Conservation (phyloP, 2,888 invertebrate genomes). For the Rapana venosa region DNA sequence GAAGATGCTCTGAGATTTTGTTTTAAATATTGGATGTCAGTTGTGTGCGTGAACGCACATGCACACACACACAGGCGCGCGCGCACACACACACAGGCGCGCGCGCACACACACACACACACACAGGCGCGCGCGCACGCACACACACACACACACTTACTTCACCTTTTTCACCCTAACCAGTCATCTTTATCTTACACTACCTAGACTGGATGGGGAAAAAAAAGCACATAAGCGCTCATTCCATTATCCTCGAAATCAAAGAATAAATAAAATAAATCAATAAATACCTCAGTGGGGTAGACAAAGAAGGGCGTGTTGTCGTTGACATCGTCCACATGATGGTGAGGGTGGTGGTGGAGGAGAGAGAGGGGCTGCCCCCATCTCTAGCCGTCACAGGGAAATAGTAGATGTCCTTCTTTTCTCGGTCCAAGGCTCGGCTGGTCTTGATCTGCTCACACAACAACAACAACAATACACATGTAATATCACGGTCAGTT, state of each 20-base stretch:
- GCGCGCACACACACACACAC: not conserved
- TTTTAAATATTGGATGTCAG: too few species aligned
- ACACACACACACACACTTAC: slow-evolving; percentile 13
- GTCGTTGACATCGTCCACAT: slow-evolving; percentile 49
- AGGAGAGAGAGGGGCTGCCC: slow-evolving; percentile 46
- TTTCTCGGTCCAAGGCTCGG: slow-evolving; percentile 46
- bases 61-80: not conserved
- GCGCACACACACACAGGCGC: not conserved
- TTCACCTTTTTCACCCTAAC: too few species aligned
- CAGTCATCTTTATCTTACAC: too few species aligned
- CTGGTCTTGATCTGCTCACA: slow-evolving; percentile 43
- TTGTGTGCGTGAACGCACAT: too few species aligned
- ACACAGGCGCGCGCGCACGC: not conserved
- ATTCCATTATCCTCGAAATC: not conserved
- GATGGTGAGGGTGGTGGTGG: slow-evolving; percentile 48
- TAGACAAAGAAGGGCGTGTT: slow-evolving; percentile 49
- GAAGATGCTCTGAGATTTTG: too few species aligned
- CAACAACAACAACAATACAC: not conserved
- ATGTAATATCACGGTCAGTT: not conserved
- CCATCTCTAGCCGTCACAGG: slow-evolving; percentile 46
- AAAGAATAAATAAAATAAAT: not conserved
- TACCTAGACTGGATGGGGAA: too few species aligned
- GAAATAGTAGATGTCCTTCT: slow-evolving; percentile 34
- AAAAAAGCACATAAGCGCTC: not conserved
- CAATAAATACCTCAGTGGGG: slow-evolving; percentile 30